Evolutionary conservation across 2,888 invertebrate species (phyloP).

Genomic region (Patella caerulea): DNA sequence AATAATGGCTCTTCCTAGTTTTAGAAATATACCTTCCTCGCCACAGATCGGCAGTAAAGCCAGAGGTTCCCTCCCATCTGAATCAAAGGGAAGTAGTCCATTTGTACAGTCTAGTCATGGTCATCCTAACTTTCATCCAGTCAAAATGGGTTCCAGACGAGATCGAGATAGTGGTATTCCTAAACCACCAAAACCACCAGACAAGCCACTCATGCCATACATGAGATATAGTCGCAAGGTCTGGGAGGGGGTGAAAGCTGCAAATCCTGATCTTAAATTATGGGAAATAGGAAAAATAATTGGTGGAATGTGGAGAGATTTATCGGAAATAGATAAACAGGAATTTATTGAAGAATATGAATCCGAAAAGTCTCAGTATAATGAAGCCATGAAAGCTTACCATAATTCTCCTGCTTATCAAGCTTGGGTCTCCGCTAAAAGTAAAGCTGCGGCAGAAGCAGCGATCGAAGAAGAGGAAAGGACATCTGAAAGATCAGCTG

Average conservation of each 20-base stretch:
- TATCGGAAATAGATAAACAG: constrained; percentile 91
- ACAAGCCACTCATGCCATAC: constrained; percentile 98
- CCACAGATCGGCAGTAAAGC: no score
- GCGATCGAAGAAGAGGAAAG: constrained; percentile 58
- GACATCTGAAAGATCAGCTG: not conserved
- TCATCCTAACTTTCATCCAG: constrained; percentile 92
- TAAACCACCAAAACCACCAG: constrained; percentile 97
- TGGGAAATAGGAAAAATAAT: constrained; percentile 99
- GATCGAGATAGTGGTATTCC: constrained; percentile 74
- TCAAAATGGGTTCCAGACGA: constrained; percentile 81
- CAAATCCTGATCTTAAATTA: constrained; percentile 93
- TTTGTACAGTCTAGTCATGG: constrained; percentile 91
- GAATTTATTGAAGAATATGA: constrained; percentile 97
- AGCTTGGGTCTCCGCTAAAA: constrained; percentile 93
- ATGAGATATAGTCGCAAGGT: constrained; percentile 98
- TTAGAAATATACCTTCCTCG: no score
- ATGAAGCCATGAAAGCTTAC: constrained; percentile 92
- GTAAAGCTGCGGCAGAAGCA: constrained; percentile 74
- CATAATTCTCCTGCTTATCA: constrained; percentile 95
- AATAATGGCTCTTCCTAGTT: no score
- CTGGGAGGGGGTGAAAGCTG: constrained; percentile 96
- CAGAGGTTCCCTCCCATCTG: no score
- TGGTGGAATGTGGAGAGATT: constrained; percentile 97
- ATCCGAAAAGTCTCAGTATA: constrained; percentile 88
- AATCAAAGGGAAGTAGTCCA: constrained; percentile 78